Conservation (phyloP, 1,140 invertebrate species). For the Antheraea pernyi region DNA sequence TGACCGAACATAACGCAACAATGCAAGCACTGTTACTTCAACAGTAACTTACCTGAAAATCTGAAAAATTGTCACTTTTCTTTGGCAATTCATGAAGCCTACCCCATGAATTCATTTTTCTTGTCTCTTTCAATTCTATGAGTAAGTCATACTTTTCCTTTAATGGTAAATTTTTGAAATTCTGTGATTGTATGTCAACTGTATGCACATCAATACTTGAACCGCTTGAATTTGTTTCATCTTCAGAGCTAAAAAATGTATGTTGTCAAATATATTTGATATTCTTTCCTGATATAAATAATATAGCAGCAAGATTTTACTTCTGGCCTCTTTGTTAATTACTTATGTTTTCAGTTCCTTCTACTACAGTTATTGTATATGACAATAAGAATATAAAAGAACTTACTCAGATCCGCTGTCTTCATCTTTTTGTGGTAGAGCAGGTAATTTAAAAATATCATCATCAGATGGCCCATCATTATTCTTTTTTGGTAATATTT, state of each 20-base stretch:
- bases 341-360: neutral
- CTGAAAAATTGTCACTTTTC: constrained; percentile 83
- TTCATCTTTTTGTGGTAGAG: constrained; percentile 72
- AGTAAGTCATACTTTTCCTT: constrained; percentile 96
- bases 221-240: constrained; percentile 65
- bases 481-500: constrained; percentile 75
- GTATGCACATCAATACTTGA: constrained; percentile 85
- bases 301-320: too few relatives aligned
- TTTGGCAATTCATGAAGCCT: constrained; percentile 90
- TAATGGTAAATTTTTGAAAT: constrained; percentile 90
- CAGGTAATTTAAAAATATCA: constrained; percentile 88
- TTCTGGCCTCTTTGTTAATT: neutral
- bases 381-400: neutral
- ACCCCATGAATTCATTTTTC: constrained; percentile 94
- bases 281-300: too few relatives aligned
- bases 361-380: neutral
- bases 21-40: too few relatives aligned
- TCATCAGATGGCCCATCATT: constrained; percentile 62
- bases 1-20: too few relatives aligned
- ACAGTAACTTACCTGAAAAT: constrained; percentile 69
- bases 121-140: constrained; percentile 93
- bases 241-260: constrained; percentile 53
- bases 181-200: constrained; percentile 88
- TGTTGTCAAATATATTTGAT: neutral
- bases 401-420: constrained; percentile 70